Base-by-base conservation (phyloP, 2,113 vertebrate species). In the Dipodomys merriami region DNA sequence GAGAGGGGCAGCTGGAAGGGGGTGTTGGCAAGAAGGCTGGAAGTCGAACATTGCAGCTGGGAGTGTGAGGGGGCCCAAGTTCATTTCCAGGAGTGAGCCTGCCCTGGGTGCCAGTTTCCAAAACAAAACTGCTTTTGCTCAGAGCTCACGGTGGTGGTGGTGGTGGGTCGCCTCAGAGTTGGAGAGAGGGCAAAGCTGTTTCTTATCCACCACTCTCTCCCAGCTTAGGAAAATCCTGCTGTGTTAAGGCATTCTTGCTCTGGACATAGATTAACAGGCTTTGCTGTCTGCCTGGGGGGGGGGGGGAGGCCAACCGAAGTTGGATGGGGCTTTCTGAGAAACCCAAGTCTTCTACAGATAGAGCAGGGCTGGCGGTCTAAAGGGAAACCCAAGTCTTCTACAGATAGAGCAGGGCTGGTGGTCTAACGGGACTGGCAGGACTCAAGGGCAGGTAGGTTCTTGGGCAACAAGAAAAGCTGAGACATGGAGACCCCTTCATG, bases 41-140 rank as follows among this genome's bases (percentile, higher is more conserved):
- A 95, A 97, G 97, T 93, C 96, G 96, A 98, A 95, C 96, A 96
- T 92, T 98, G 98, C 98, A 98, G 98, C 97, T 98, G 97, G 96
- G 97, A 93, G 74, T 77, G 83, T 88, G 94, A 74, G 92, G 96
- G 92, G 89, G 67, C 96, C 92, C 96, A 97, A 96, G 97, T 97
- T 97, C 97, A 97, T 97, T 98, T 98, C 98, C 98, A 98, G 97
- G 97, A 97, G 97, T 93, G 94, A 97, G 74, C 92, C 86, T 67
- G 93, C 90, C 86, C 88, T 0, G 92, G 93, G 94, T 98, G 98
- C 98, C 98, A 98, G 98, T 97, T 98, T 98, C 97, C 98, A 97
- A 98, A 98, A 98, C 98, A 98, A 97, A 97, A 98, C 98, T 96
- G 97, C 97, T 94, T 91, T 98, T 98, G 98, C 98, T 98, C 97